Base-by-base conservation (phyloP, 2,113 vertebrate genomes). In the Anoura caudifer region DNA sequence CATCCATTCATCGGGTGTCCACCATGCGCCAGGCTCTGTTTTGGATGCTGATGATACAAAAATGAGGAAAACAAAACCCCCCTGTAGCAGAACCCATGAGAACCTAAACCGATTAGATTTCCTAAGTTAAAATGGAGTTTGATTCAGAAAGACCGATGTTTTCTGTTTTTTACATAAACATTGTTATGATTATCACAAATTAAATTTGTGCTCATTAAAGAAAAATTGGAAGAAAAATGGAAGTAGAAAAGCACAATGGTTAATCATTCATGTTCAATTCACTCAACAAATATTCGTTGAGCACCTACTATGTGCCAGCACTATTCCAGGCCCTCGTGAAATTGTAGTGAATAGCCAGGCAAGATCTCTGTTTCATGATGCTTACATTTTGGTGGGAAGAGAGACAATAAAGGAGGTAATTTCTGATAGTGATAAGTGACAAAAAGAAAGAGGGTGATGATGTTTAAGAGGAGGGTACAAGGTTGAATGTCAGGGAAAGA, bases 71-170 rank as follows among this genome's bases (percentile, higher is more conserved):
- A 43, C 9, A 17, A 47, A 61, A 1, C 0, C 8, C 20, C 7
- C 22, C 1, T n/a, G 31, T 70, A 75, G 19, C 4, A 13, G 41
- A n/a, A 20, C 47, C 24, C 5, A 0, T 28, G 24, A 38, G n/a
- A 86, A 41, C 4, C 16, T 54, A 36, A 1, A 36, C 5, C 63
- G 20, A 38, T 56, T 56, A 38, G 9, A 38, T 88, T 69, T 89
- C 8, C 26, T 45, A 77, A 59, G 7, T 52, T 92, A 94, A 89
- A 83, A 41, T 56, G 41, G 54, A 80, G 17, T 70, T 75, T 28
- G 92, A 89, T 69, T 96, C 31, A 92, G 76, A 19, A 45, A 81
- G 76, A 45, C 38, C 43, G 2, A 38, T 54, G 14, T 56, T 81
- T 90, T 67, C 14, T 82, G 83, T 82, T 65, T 83, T 47, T 10